Conservation (phyloP, 2,888 invertebrate species). For the Acleris cristana region DNA sequence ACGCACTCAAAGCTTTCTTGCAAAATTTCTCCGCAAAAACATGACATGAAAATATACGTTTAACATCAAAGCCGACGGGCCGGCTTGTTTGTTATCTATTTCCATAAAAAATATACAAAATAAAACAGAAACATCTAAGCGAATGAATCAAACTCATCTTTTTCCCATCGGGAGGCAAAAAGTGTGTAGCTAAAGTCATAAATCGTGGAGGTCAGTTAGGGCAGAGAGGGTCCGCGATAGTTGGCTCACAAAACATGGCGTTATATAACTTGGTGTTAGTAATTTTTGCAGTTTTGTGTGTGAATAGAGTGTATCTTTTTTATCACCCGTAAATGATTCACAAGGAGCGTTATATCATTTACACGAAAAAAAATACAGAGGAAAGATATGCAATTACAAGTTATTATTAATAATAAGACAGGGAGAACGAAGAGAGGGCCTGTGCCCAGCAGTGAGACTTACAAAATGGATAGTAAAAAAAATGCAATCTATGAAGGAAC, state of each 20-base stretch:
- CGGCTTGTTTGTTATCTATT: neutral
- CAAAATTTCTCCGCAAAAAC: neutral
- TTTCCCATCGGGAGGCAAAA: conserved; percentile 19
- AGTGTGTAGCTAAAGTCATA: conserved; percentile 21
- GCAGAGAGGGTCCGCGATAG: conserved; percentile 7
- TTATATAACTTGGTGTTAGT: neutral
- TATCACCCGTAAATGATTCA: too few species aligned
- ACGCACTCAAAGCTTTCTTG: neutral
- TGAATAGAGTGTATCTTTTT: too few species aligned
- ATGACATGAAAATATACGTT: neutral
- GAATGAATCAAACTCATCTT: conserved; percentile 20
- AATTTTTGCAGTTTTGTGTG: too few species aligned
- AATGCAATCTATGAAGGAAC: too few species aligned
- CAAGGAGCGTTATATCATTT: too few species aligned
- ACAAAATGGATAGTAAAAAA: too few species aligned
- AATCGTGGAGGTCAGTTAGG: conserved; percentile 9
- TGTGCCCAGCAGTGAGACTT: too few species aligned
- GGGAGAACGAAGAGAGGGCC: too few species aligned
- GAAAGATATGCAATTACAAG: too few species aligned
- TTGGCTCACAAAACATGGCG: conserved; percentile 1
- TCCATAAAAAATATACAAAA: conserved; percentile 9
- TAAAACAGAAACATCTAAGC: conserved; percentile 5
- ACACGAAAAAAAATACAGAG: too few species aligned
- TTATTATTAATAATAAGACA: too few species aligned
- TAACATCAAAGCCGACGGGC: neutral